Evolutionary conservation across 2,113 vertebrate genomes (phyloP), one percentile per base, ranked within the genome.

Genomic region (Sisor rabdophorus): DNA sequence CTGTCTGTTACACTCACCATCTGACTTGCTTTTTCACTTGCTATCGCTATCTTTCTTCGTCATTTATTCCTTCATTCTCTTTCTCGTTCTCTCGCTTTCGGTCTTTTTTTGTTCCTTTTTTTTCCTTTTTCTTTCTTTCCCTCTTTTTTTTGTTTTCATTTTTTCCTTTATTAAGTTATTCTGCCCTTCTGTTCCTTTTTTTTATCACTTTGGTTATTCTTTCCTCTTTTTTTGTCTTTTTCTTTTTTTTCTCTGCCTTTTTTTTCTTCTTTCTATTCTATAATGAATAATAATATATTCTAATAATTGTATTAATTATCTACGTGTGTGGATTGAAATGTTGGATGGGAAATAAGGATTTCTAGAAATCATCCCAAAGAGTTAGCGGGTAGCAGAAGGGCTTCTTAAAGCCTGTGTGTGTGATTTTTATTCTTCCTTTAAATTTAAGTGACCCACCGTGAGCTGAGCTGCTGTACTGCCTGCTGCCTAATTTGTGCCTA

Each of bases 1-100:
- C 40, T 44, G 9, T 44, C 40, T 44, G 40, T 44, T 44, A 36
- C 10, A 6, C 40, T 44, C 40, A 44, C 4, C 40, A 44, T 8
- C 40, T 44, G 40, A 1, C 40, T 36, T 36, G 32, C 6, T 36
- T 36, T 36, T 6, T 36, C 32, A 6, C 32, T 36, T 36, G 32
- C 32, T 36, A 36, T 44, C 55, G 32, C 9, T 82, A 79, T 84
- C 79, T 75, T 76, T 70, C 54, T 68, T 48, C 47, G 50, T 52
- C 55, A 16, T 8, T 52, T n/a, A 24, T 63, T 63, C 19, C 22
- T 56, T 56, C 13, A 5, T 0, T 26, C n/a, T 53, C 10, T 74
- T 24, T 69, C 52, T 73, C 36, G 22, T 65, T 11, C 19, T 28
- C 55, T n/a, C 60, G 68, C 56, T 68, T 50, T 68, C 65, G 81